Evolutionary conservation across 2,888 invertebrate species (phyloP).

Genomic region (Trilocha varians): DNA sequence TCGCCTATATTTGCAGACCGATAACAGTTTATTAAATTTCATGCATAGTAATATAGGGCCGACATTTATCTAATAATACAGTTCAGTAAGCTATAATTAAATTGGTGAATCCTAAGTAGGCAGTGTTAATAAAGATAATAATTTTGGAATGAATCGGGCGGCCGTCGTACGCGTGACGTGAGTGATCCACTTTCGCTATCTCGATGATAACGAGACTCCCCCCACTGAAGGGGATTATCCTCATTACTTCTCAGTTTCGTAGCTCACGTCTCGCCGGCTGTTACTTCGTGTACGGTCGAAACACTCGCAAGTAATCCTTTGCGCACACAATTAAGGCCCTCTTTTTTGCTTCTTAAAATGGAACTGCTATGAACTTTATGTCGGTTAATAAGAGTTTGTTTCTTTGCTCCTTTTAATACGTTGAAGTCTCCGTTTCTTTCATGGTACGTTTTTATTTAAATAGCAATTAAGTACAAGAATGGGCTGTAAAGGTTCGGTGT

Average conservation of each 20-base stretch:
- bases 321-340: conserved; percentile 16
- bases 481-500: conserved; percentile 63
- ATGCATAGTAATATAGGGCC: conserved; percentile 42
- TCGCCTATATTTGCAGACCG: conserved; percentile 45
- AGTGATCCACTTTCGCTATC: conserved; percentile 57
- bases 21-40: conserved; percentile 64
- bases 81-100: conserved; percentile 48
- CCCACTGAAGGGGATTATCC: conserved; percentile 45
- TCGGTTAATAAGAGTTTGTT: conserved; percentile 38
- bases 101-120: conserved; percentile 40
- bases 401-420: conserved; percentile 32
- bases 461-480: conserved; percentile 69
- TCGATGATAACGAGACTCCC: conserved; percentile 51
- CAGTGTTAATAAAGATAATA: conserved; percentile 58
- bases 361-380: conserved; percentile 32
- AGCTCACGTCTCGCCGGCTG: conserved; percentile 21
- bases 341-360: conserved; percentile 29
- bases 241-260: conserved; percentile 53
- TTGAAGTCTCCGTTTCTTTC: conserved; percentile 47
- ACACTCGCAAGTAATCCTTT: conserved; percentile 13
- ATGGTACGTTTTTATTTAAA: conserved; percentile 67
- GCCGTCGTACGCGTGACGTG: conserved; percentile 42
- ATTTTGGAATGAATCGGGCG: conserved; percentile 40
- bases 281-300: conserved; percentile 15
- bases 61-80: conserved; percentile 47